Percentiles rank a stretch among this genome's conserved stretches.
phyloP scores from a whole-genome alignment of 1,140 invertebrate genomes.

The Drosophila tropicalis region DNA sequence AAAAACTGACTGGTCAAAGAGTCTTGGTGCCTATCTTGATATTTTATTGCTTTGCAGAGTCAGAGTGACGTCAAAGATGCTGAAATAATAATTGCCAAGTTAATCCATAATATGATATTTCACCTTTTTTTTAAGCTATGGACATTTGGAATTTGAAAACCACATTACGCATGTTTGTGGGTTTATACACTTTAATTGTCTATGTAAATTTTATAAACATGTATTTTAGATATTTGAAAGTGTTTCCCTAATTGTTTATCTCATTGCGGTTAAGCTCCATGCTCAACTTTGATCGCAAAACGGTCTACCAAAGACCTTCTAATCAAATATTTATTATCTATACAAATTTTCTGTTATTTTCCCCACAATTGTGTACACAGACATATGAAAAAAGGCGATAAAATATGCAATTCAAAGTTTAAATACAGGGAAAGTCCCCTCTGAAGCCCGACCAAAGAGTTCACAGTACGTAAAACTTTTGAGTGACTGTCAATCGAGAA shows the following conservation, averaged over 20 bases:
- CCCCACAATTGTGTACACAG: background rate
- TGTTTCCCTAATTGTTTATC: slow-evolving; percentile 6
- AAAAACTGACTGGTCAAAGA: no score
- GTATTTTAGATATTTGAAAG: no score
- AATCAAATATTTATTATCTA: slow-evolving; percentile 1
- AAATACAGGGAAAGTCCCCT: slow-evolving; percentile 8
- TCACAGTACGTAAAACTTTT: background rate
- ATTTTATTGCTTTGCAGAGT: no score
- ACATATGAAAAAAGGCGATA: background rate
- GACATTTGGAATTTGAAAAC: no score
- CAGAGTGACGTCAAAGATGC: no score
- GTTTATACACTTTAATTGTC: background rate
- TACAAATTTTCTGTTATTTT: background rate
- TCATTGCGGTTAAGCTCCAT: background rate
- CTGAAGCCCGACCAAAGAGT: background rate
- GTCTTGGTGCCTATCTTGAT: no score
- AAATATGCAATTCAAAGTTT: slow-evolving; percentile 15
- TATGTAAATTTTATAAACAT: no score
- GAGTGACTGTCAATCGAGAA: slow-evolving; percentile 9
- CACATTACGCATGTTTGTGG: background rate
- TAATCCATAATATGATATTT: no score
- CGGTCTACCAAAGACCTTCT: background rate
- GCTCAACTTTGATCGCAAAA: background rate
- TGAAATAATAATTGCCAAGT: no score
- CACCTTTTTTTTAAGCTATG: no score